Base-by-base conservation (phyloP, 2,113 vertebrate species). In the Sylvia atricapilla region DNA sequence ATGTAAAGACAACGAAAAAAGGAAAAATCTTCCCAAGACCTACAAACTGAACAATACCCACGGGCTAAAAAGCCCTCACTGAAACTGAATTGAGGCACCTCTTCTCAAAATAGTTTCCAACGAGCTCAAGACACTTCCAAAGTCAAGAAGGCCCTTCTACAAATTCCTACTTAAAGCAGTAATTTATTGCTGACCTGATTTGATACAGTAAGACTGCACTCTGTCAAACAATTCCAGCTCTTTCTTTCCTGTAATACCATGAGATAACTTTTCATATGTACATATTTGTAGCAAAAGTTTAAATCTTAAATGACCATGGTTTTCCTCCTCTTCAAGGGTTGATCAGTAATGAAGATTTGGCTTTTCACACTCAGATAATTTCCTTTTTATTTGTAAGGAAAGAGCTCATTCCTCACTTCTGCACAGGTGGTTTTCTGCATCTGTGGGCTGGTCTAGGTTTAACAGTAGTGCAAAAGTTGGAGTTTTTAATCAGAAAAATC, bases 1-100 rank as follows among this genome's bases (percentile, higher is more conserved):
- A 99, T 99, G 98, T 99, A 95, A 97, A 70, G 41, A 31, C 39
- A 8, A 20, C 7, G 25, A 96, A 94, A 35, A 33, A 10, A 24
- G 5, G 24, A 12, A 13, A 39, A 5, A 2, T 33, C 20, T 31
- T 7, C 13, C 19, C 27, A 68, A 85, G 56, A 84, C n/a, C 68
- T 81, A 31, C 73, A 59, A 55, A 86, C 9, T 43, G 86, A 90
- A 72, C 73, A 73, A 46, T 21, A 22, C 35, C 56, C 28, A 53
- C 13, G 46, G 64, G 87, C 41, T 70, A 28, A 52, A 72, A 49
- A 67, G 58, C 41, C 24, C 69, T 63, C 23, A 4, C 68, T 49
- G 72, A 87, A 84, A 89, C 52, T 53, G 33, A 63, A 37, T 30
- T 7, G n/a, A 78, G 53, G 47, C 53, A 30, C 66, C 79, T 84